Base-by-base conservation (phyloP, 2,797 vertebrate genomes). In the Gallirallus australis region DNA sequence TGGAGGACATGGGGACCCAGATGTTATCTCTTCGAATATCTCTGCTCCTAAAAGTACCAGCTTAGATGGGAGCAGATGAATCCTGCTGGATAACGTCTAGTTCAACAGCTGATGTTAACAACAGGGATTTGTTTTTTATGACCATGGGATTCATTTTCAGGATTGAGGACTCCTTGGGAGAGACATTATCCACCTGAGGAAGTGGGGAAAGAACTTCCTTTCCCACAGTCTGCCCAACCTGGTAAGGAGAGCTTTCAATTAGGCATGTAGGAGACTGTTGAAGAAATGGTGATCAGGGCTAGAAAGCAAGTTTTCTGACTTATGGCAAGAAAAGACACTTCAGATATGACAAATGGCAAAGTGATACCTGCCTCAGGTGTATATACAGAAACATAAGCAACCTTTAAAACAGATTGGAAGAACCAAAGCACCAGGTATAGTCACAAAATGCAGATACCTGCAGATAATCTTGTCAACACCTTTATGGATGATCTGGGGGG, bases 241-340 rank as follows among this genome's bases (percentile, higher is more conserved):
- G 52, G 18, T 65, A 21, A 84, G 37, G 71, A 61, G 47, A 65
- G 27, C 33, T 61, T 68, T 80, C 76, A 88, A 77, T 18, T 28
- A 76, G 40, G n/a, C 73, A 70, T 75, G 5, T 81, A n/a, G 5
- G 25, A 15, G 17, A 61, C 13, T 68, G 70, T 65, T 91, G 61
- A 77, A 37, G 25, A 89, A 57, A 11, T 48, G 20, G 7, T 3
- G 0, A 60, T 53, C 0, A 0, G 66, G 21, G 24, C 17, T 33
- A 64, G 53, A 77, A 90, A 90, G 16, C 61, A 80, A 76, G 24
- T 1, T 35, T 91, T 92, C 52, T 50, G 40, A 70, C 24, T 69
- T 79, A 63, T 6, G 16, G 60, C 28, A 70, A 78, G n/a, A 82
- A 68, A 19, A 69, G 5, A 18, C 16, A 72, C 39, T 12, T 59